Evolutionary conservation across 2,797 vertebrate genomes (phyloP).

Genomic region (Cyclura pinguis): DNA sequence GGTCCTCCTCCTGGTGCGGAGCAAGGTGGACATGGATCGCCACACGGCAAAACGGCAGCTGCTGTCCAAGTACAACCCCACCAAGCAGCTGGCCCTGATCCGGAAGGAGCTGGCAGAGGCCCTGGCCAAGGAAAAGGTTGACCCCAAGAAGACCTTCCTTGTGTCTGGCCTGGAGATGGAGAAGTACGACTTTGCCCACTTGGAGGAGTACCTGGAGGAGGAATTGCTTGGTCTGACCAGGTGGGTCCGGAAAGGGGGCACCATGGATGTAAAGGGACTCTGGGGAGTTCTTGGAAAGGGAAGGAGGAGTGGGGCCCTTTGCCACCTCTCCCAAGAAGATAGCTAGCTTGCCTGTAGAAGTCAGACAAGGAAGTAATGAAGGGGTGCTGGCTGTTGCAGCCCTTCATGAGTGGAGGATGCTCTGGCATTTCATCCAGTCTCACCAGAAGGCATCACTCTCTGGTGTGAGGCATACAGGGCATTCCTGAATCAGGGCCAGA

Average conservation of each 20-base stretch:
- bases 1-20: slow-evolving; percentile 50
- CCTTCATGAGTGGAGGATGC: background rate
- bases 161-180: slow-evolving; percentile 24
- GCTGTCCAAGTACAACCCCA: background rate
- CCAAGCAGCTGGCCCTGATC: background rate
- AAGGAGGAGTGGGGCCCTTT: no score
- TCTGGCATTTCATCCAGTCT: background rate
- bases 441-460: background rate
- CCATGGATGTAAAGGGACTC: no score
- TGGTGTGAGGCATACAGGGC: background rate
- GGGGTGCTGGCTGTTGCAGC: background rate
- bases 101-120: background rate
- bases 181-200: slow-evolving; percentile 23
- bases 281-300: no score
- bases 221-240: slow-evolving; percentile 53
- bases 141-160: slow-evolving; percentile 6
- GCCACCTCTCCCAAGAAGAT: no score
- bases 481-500: background rate
- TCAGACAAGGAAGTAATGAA: background rate
- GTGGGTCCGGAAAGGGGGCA: slow-evolving; percentile 20
- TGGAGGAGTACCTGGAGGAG: slow-evolving; percentile 52
- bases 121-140: background rate
- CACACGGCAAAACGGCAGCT: slow-evolving; percentile 21
- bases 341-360: no score
- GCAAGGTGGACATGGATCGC: slow-evolving; percentile 49